Percentiles rank a stretch among this genome's conserved stretches.
Conservation (phyloP, 2,113 vertebrate genomes). For the Mesoclemmys tuberculata region DNA sequence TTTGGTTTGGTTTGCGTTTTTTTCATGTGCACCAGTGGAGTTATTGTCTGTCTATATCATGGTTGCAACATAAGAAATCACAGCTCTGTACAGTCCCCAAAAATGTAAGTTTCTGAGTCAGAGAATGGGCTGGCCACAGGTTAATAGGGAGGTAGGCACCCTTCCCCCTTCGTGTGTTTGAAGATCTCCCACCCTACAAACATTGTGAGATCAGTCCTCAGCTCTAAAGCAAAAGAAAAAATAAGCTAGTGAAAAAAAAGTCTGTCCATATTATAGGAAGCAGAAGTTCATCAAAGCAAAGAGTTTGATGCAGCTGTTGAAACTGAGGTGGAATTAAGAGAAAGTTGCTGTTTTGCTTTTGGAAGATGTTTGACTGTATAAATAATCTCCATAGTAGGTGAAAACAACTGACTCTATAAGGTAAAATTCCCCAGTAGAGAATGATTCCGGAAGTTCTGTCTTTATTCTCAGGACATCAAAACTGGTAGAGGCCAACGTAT, state of each 20-base stretch:
- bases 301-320: background rate
- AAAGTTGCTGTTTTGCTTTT: fast-evolving
- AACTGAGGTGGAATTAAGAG: background rate
- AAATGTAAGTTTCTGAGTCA: background rate
- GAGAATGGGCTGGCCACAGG: conserved; percentile 4
- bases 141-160: background rate
- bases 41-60: background rate
- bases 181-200: background rate
- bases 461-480: background rate
- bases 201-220: background rate
- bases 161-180: background rate
- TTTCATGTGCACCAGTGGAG: background rate
- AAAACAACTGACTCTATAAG: background rate
- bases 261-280: background rate
- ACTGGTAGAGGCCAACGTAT: background rate
- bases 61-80: conserved; percentile 13
- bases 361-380: background rate
- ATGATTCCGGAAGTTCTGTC: background rate
- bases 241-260: background rate
- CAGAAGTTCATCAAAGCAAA: background rate
- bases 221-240: background rate
- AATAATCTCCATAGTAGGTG: background rate
- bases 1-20: background rate
- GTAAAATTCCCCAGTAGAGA: background rate
- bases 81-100: background rate